Conservation (phyloP, 2,797 vertebrate species). For the Silurus aristotelis region DNA sequence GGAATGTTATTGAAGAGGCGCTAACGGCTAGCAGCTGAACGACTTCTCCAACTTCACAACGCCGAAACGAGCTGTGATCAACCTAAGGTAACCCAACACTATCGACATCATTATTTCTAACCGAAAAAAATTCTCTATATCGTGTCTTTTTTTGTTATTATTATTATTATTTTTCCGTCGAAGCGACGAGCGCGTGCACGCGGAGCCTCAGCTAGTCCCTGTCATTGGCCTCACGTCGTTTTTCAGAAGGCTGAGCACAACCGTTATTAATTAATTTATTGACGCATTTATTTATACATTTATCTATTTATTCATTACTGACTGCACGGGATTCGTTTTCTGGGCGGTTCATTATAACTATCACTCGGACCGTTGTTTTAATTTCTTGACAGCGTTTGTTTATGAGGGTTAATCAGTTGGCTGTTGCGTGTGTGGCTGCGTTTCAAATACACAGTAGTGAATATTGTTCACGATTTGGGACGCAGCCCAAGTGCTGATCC, state of each 20-base stretch:
- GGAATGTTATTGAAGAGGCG: constrained; percentile 33
- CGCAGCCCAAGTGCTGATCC: background rate
- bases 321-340: background rate
- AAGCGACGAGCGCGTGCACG: background rate
- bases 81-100: constrained; percentile 17
- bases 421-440: background rate
- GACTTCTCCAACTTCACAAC: constrained; percentile 7
- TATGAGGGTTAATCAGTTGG: background rate
- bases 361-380: background rate
- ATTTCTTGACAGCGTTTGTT: background rate
- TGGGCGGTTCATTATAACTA: background rate
- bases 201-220: background rate
- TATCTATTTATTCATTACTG: background rate
- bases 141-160: background rate
- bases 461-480: background rate
- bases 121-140: too few species aligned
- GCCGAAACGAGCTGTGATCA: background rate
- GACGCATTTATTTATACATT: background rate
- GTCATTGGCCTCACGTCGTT: constrained; percentile 13
- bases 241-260: background rate
- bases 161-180: too few species aligned
- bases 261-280: constrained; percentile 1
- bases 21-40: constrained; percentile 7
- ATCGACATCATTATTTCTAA: too few species aligned
- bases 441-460: background rate